Base-by-base conservation (phyloP, 2,797 vertebrate genomes). In the Bucorvus abyssinicus region DNA sequence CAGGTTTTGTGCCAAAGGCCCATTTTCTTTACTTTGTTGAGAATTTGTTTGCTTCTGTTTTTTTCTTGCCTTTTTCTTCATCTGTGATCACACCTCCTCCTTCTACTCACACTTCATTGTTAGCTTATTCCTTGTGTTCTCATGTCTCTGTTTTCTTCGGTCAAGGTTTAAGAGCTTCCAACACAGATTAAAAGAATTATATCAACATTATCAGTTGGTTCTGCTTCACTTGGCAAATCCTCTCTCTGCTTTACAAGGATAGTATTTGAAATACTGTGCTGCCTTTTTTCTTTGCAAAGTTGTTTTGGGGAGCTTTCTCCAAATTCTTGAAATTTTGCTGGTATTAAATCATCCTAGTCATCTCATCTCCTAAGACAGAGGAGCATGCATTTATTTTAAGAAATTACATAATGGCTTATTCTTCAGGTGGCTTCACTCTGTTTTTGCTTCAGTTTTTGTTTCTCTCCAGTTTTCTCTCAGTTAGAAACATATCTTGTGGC, bases 341-440 rank as follows among this genome's bases (percentile, higher is more conserved):
- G 44, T 92, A 94, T 86, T 87, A 91, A 95, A 90, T 96, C 92
- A 88, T 83, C 57, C 34, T 55, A 80, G 68, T 91, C 47, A 91
- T 84, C 70, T 79, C 59, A 86, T 94, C 68, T 88, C 67, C 59
- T 47, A 87, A 89, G 52, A 78, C 21, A 89, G 86, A 60, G 65
- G 29, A 94, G 4, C n/a, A 52, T 87, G 57, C 9, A 52, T 86
- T 78, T 81, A 89, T 95, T 96, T 91, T 82, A 90, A 87, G 87
- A 81, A 74, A 94, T 96, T 95, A 75, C 14, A 61, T 92, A 82
- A 82, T 57, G 52, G 6, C 45, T 38, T 53, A 26, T 84, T 83
- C 50, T 90, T 92, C 89, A 94, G 53, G 67, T 91, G 53, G 52
- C 29, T 81, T 80, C 26, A 82, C 17, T 84, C 42, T 57, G 14